Evolutionary conservation across 2,113 vertebrate species (phyloP).

Genomic region (Pandion haliaetus): DNA sequence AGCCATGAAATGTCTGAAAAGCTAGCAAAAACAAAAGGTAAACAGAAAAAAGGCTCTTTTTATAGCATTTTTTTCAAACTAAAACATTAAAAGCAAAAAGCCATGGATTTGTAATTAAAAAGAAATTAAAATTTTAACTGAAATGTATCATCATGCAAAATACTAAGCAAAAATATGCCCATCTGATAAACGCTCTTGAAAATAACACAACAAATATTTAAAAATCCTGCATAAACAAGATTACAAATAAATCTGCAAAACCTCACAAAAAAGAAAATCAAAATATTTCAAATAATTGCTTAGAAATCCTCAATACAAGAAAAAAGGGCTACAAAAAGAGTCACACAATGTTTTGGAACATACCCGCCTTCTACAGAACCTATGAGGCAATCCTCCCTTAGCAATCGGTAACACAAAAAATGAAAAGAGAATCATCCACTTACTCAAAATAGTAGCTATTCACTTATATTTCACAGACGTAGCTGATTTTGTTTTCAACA

Average conservation of each 20-base stretch:
- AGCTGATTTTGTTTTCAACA: not conserved
- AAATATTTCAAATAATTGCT: not conserved
- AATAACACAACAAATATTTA: not conserved
- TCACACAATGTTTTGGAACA: slow-evolving; percentile 51
- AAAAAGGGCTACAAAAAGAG: not conserved
- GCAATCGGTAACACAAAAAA: slow-evolving; percentile 63
- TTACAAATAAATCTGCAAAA: slow-evolving; percentile 19
- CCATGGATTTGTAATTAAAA: not conserved
- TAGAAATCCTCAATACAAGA: slow-evolving; percentile 32
- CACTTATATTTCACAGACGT: not conserved
- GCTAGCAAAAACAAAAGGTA: not conserved
- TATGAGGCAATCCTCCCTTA: slow-evolving; percentile 79
- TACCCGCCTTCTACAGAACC: slow-evolving; percentile 80
- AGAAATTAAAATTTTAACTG: slow-evolving; percentile 16
- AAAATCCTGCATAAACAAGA: not conserved
- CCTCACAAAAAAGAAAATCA: not conserved
- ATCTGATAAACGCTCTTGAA: not conserved
- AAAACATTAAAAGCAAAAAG: slow-evolving; percentile 20
- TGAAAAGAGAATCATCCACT: slow-evolving; percentile 72
- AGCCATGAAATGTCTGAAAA: not conserved
- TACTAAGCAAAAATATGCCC: not conserved
- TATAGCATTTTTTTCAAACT: slow-evolving; percentile 12
- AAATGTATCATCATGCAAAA: slow-evolving; percentile 61
- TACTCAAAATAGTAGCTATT: not conserved
- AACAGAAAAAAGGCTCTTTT: not conserved